phyloP scores from a whole-genome alignment of 2,113 vertebrate genomes.

The Urocitellus parryii region DNA sequence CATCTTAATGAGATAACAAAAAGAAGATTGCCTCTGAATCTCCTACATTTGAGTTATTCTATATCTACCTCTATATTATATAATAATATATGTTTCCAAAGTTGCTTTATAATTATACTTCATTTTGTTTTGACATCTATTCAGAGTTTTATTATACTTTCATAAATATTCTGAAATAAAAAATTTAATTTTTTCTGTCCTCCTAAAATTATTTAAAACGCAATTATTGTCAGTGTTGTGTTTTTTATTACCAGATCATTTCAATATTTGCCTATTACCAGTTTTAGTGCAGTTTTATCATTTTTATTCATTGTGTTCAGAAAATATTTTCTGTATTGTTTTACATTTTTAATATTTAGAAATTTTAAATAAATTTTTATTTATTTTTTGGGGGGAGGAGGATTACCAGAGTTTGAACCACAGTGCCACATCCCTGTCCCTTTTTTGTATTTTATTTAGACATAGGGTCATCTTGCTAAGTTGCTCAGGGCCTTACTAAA shows the following conservation, averaged over 20 bases:
- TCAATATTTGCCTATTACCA: neutral
- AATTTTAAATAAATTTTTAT: no score
- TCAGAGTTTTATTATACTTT: neutral
- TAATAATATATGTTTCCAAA: neutral
- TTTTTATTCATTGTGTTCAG: neutral
- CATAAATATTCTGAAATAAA: neutral
- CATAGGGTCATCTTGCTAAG: no score
- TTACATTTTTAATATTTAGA: neutral
- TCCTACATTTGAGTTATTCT: neutral
- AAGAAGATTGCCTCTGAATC: neutral
- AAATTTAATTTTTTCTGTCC: conserved; percentile 27
- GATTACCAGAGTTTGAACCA: no score
- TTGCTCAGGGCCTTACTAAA: no score
- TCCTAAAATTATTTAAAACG: neutral
- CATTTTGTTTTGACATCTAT: neutral
- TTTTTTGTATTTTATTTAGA: no score
- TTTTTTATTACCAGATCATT: conserved; percentile 22
- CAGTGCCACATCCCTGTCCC: no score
- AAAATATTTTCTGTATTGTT: neutral
- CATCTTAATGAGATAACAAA: neutral
- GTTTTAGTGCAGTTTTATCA: neutral
- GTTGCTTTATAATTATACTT: neutral
- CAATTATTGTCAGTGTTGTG: neutral
- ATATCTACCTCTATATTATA: neutral
- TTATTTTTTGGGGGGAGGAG: no score